These are phyloP conservation scores for Andrena camellia DNA, from an alignment of 2,888 invertebrate genomes.

Conservation along the genomic window DNA sequence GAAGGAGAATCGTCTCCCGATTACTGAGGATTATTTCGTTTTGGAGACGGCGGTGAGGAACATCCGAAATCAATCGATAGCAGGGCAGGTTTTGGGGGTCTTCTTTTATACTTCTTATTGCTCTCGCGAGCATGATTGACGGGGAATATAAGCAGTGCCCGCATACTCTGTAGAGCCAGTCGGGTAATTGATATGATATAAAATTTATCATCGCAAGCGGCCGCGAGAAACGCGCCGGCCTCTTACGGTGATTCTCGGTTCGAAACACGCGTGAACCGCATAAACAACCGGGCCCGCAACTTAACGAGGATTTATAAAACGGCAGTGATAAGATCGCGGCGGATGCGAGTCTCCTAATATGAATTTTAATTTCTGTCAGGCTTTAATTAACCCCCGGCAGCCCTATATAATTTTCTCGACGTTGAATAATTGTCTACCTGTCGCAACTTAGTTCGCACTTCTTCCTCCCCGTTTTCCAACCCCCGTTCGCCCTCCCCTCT, in stretches of 20 bases:
- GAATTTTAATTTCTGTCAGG: constrained; percentile 71
- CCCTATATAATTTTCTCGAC: constrained; percentile 70
- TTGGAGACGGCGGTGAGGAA: too few species aligned
- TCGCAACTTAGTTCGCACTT: constrained; percentile 69
- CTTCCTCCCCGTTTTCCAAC: constrained; percentile 4
- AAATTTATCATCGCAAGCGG: constrained; percentile 18
- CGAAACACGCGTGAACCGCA: constrained; percentile 34
- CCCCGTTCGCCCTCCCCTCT: not conserved
- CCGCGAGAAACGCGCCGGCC: not conserved
- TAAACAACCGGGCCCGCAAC: constrained; percentile 38
- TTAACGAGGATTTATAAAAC: constrained; percentile 55
- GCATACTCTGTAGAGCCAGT: not conserved
- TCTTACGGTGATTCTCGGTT: not conserved
- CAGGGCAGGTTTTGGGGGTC: not conserved
- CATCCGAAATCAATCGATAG: not conserved
- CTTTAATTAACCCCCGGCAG: constrained; percentile 68
- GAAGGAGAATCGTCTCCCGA: too few species aligned
- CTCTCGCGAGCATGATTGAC: constrained; percentile 6
- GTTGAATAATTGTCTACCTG: constrained; percentile 72
- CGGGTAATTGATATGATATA: constrained; percentile 35
- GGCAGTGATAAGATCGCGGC: constrained; percentile 52
- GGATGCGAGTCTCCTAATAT: constrained; percentile 47
- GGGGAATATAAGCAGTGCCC: constrained; percentile 14
- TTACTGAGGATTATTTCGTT: too few species aligned
- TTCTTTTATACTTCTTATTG: not conserved